phyloP scores from a whole-genome alignment of 1,140 invertebrate species.

The Dendrolimus kikuchii region DNA sequence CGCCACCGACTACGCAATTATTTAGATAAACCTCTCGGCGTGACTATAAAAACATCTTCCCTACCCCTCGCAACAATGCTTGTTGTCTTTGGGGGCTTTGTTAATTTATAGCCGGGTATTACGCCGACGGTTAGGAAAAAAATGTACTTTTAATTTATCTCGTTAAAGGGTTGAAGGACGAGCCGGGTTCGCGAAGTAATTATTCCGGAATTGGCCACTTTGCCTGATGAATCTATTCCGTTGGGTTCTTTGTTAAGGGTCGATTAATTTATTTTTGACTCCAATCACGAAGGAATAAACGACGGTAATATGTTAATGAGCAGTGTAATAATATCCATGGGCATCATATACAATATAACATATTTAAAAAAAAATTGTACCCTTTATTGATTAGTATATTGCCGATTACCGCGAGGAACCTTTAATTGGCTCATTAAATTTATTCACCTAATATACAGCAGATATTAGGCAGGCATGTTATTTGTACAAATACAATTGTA shows the following conservation, averaged over 20 bases:
- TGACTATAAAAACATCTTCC: conserved; percentile 70
- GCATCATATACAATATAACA: conserved; percentile 4
- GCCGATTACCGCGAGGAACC: no score
- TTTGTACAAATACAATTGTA: no score
- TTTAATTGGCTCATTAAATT: no score
- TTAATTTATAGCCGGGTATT: conserved; percentile 65
- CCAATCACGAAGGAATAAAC: conserved; percentile 50
- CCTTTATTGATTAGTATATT: background rate
- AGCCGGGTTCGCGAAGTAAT: conserved; percentile 64
- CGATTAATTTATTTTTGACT: conserved; percentile 52
- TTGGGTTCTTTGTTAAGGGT: conserved; percentile 45
- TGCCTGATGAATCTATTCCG: conserved; percentile 66
- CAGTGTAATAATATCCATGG: conserved; percentile 27
- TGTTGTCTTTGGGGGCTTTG: conserved; percentile 68
- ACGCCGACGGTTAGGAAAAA: conserved; percentile 63
- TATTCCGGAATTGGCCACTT: conserved; percentile 70
- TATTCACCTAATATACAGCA: no score
- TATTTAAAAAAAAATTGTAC: background rate
- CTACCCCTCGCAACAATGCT: conserved; percentile 42
- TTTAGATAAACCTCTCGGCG: conserved; percentile 71
- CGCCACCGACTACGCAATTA: conserved; percentile 69
- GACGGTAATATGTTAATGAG: conserved; percentile 54
- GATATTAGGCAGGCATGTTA: no score
- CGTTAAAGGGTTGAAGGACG: conserved; percentile 71
- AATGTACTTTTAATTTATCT: conserved; percentile 73